Evolutionary conservation across 2,888 invertebrate genomes (phyloP).

Genomic region (Leucozona laternaria): DNA sequence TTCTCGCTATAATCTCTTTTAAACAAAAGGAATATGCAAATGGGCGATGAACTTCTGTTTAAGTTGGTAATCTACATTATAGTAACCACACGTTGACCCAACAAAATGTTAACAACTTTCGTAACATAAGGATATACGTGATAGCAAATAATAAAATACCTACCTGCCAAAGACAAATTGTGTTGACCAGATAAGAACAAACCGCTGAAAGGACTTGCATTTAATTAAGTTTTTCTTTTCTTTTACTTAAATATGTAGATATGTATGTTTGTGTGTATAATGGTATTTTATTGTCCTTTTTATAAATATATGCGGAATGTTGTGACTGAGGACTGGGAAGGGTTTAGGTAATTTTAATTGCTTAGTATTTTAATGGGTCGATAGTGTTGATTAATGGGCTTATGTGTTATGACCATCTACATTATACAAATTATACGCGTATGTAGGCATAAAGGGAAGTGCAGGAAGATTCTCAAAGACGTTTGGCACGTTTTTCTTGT

Average conservation of each 20-base stretch:
- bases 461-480: too few relatives aligned
- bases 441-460: too few relatives aligned
- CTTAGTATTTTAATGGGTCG: slow-evolving; percentile 58
- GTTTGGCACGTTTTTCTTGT: too few relatives aligned
- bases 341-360: slow-evolving; percentile 66
- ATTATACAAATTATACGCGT: too few relatives aligned
- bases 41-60: slow-evolving; percentile 58
- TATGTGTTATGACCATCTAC: neutral
- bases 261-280: too few relatives aligned
- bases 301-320: slow-evolving; percentile 11
- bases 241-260: neutral
- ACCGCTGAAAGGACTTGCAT: slow-evolving; percentile 46
- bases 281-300: slow-evolving; percentile 6
- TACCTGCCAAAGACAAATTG: slow-evolving; percentile 61
- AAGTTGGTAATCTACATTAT: neutral
- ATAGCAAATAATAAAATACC: slow-evolving; percentile 25
- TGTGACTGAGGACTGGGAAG: neutral
- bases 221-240: slow-evolving; percentile 46
- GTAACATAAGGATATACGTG: slow-evolving; percentile 29
- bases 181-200: slow-evolving; percentile 40
- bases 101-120: slow-evolving; percentile 58
- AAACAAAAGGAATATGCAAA: slow-evolving; percentile 59
- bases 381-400: slow-evolving; percentile 68
- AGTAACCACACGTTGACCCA: slow-evolving; percentile 28
- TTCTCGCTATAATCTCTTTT: neutral